These are phyloP conservation scores for Apeira syringaria DNA, from an alignment of 2,888 invertebrate species.

Conservation along the genomic window DNA sequence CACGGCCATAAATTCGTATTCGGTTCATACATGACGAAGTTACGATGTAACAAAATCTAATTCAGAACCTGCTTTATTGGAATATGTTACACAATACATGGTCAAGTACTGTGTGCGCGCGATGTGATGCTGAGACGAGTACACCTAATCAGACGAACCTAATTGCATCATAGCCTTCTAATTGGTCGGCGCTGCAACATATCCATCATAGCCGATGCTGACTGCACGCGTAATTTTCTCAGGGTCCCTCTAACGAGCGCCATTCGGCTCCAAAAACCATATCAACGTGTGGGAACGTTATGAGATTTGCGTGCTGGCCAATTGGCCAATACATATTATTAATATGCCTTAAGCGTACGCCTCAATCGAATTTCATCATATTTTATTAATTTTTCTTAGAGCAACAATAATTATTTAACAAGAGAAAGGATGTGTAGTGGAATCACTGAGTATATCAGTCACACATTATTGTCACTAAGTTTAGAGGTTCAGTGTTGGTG, in stretches of 20 bases:
- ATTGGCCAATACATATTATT: slow-evolving; percentile 30
- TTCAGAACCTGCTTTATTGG: too few relatives aligned
- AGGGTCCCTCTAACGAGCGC: slow-evolving; percentile 42
- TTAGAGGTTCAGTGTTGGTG: too few relatives aligned
- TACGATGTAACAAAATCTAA: too few relatives aligned
- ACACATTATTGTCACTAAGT: not conserved
- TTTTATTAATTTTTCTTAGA: slow-evolving; percentile 24
- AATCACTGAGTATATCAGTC: slow-evolving; percentile 1
- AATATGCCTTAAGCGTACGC: slow-evolving; percentile 25
- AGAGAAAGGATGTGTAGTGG: slow-evolving; percentile 20
- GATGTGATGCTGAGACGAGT: too few relatives aligned
- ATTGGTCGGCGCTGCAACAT: slow-evolving; percentile 48
- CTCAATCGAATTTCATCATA: slow-evolving; percentile 28
- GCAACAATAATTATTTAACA: slow-evolving; percentile 27
- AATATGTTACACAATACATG: too few relatives aligned
- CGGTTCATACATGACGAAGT: too few relatives aligned
- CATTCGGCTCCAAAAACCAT: slow-evolving; percentile 6
- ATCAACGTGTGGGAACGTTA: slow-evolving; percentile 39
- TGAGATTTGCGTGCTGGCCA: slow-evolving; percentile 34
- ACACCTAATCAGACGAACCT: slow-evolving; percentile 39
- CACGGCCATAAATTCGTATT: too few relatives aligned
- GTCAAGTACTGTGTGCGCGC: too few relatives aligned
- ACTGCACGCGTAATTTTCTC: slow-evolving; percentile 41
- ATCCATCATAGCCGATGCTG: slow-evolving; percentile 46
- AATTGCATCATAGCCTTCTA: slow-evolving; percentile 56